Conservation (phyloP, 2,113 vertebrate species). For the Felis chaus region DNA sequence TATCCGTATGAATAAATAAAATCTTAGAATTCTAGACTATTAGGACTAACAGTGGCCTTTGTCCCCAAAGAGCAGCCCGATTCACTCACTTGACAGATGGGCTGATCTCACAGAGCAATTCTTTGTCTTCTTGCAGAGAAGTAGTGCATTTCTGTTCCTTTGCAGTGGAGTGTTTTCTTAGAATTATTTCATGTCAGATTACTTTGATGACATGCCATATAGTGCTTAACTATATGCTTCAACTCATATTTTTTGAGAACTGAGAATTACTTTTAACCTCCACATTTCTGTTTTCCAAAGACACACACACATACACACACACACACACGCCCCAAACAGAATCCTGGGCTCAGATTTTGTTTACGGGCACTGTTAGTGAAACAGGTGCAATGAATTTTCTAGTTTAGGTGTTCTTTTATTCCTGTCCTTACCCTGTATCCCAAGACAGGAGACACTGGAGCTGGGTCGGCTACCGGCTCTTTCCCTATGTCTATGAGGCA, state of each 20-base stretch:
- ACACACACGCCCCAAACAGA: not conserved
- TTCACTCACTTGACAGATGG: not conserved
- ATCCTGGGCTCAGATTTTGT: not conserved
- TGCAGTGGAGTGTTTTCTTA: not conserved
- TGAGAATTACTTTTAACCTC: conserved; percentile 7
- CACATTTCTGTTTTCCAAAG: conserved; percentile 36
- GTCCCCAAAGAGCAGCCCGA: not conserved
- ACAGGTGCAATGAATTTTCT: not conserved
- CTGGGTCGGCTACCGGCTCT: not conserved
- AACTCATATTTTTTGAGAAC: not conserved
- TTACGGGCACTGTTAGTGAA: not conserved
- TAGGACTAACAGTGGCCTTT: not conserved
- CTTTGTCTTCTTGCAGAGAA: not conserved
- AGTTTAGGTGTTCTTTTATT: not conserved
- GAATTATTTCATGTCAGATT: not conserved
- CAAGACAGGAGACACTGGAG: not conserved
- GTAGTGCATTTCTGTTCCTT: not conserved
- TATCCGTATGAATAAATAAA: not conserved
- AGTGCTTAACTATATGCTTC: not conserved
- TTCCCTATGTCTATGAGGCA: not conserved
- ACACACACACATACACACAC: no score
- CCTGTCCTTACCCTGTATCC: not conserved
- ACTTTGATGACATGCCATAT: not conserved
- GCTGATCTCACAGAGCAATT: not conserved
- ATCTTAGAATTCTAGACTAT: not conserved